Evolutionary conservation across 2,888 invertebrate genomes (phyloP).

Genomic region (Rhagophthalmus giganteus): DNA sequence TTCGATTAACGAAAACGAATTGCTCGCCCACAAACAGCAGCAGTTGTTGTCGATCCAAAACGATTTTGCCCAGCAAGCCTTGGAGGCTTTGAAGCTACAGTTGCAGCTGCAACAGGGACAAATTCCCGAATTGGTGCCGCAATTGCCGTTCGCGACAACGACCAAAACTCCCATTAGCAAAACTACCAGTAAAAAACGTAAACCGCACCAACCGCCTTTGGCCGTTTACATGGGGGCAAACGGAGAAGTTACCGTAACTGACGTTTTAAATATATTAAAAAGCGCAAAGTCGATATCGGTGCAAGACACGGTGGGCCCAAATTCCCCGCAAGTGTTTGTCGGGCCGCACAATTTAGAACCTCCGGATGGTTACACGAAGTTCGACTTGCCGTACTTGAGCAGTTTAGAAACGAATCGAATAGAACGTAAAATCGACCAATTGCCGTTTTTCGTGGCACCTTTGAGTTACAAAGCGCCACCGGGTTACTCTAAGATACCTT

Average conservation of each 20-base stretch:
- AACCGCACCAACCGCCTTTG: conserved; percentile 82
- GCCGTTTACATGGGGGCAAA: conserved; percentile 75
- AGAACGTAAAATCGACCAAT: conserved; percentile 71
- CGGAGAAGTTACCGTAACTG: conserved; percentile 64
- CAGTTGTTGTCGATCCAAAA: conserved; percentile 51
- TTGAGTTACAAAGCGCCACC: conserved; percentile 81
- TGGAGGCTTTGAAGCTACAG: conserved; percentile 52
- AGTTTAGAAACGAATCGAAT: conserved; percentile 68
- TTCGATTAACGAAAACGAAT: conserved; percentile 2
- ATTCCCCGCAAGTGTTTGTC: conserved; percentile 77
- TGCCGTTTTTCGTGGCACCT: conserved; percentile 85
- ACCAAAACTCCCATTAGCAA: conserved; percentile 57
- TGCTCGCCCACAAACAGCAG: conserved; percentile 30
- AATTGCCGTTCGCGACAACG: conserved; percentile 46
- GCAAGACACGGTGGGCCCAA: conserved; percentile 70
- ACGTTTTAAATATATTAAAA: conserved; percentile 71
- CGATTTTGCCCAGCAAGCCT: conserved; percentile 53
- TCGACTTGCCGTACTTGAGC: conserved; percentile 81
- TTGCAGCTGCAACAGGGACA: conserved; percentile 47
- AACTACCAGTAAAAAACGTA: conserved; percentile 60
- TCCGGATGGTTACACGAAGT: conserved; percentile 75
- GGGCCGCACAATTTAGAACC: conserved; percentile 75
- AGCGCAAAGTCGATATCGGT: conserved; percentile 76
- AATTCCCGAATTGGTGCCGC: conserved; percentile 38
- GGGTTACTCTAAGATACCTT: conserved; percentile 82